Evolutionary conservation across 2,888 invertebrate species (phyloP).

Genomic region (Pachliopta kotzebuea): DNA sequence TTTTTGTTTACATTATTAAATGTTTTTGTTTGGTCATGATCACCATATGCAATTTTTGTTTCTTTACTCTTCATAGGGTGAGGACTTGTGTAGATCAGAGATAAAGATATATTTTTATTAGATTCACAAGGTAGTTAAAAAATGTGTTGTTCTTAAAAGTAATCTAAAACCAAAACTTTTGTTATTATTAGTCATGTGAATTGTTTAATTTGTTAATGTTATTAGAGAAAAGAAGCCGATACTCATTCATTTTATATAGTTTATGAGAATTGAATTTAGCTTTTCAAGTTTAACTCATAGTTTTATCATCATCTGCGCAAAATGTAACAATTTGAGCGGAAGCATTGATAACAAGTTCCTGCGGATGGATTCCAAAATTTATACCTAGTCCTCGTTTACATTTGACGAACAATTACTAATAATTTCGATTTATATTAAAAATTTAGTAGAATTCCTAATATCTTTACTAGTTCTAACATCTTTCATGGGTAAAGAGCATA

Average conservation of each 20-base stretch:
- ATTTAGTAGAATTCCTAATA: background rate
- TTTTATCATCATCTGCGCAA: conserved; percentile 1
- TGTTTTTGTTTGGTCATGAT: too few relatives aligned
- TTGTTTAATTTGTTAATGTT: too few relatives aligned
- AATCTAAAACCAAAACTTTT: background rate
- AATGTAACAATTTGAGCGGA: conserved; percentile 26
- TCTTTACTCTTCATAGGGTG: too few relatives aligned
- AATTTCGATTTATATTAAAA: background rate
- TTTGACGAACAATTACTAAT: background rate
- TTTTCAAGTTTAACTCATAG: background rate
- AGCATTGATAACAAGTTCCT: conserved; percentile 30
- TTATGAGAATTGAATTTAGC: too few relatives aligned
- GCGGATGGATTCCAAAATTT: background rate
- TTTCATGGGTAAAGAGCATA: too few relatives aligned
- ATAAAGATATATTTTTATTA: background rate
- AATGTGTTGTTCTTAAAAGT: background rate
- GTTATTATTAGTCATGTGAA: background rate
- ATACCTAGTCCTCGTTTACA: background rate
- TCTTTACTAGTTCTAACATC: too few relatives aligned
- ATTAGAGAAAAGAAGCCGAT: too few relatives aligned
- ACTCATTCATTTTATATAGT: too few relatives aligned
- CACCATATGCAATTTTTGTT: too few relatives aligned
- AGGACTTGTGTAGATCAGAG: background rate
- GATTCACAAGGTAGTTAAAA: background rate
- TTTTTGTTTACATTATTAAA: too few relatives aligned